Conservation (phyloP, 2,113 vertebrate genomes). For the Gambusia affinis region DNA sequence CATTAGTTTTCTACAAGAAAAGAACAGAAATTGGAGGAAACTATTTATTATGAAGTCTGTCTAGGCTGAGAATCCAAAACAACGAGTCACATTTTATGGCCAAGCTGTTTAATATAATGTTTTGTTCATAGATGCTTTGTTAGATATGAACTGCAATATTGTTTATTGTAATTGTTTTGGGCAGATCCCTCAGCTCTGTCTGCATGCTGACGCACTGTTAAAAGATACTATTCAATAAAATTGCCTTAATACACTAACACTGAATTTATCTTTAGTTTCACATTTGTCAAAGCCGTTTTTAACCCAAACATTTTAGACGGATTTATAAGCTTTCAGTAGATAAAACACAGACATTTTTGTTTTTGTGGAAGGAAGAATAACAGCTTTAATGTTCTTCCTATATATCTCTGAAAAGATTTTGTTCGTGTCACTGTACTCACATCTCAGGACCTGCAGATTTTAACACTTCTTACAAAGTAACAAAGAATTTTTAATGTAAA, state of each 20-base stretch:
- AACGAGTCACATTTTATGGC: slow-evolving; percentile 23
- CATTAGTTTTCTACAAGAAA: neutral
- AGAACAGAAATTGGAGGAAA: neutral
- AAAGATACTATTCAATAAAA: slow-evolving; percentile 6
- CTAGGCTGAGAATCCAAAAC: slow-evolving; percentile 37
- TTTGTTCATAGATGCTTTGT: slow-evolving; percentile 19
- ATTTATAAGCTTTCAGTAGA: neutral
- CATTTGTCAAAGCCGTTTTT: slow-evolving; percentile 15
- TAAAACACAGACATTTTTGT: slow-evolving; percentile 20
- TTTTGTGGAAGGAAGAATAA: slow-evolving; percentile 25
- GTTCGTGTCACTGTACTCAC: slow-evolving; percentile 4
- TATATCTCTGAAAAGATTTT: slow-evolving; percentile 35
- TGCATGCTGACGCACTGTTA: slow-evolving; percentile 54
- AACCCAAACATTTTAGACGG: slow-evolving; percentile 10
- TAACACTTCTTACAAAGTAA: slow-evolving; percentile 2
- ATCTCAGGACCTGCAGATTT: slow-evolving; percentile 2
- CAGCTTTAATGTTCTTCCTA: slow-evolving; percentile 7
- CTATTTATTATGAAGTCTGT: neutral
- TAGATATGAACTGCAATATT: slow-evolving; percentile 33
- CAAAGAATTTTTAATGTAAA: slow-evolving; percentile 31
- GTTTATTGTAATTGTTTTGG: slow-evolving; percentile 38
- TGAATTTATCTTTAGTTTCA: neutral
- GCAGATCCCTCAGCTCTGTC: slow-evolving; percentile 60
- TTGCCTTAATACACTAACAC: slow-evolving; percentile 27
- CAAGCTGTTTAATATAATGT: slow-evolving; percentile 17